These are phyloP conservation scores for Hirtodrosophila duncani DNA, from an alignment of 2,888 invertebrate species.

Conservation along the genomic window DNA sequence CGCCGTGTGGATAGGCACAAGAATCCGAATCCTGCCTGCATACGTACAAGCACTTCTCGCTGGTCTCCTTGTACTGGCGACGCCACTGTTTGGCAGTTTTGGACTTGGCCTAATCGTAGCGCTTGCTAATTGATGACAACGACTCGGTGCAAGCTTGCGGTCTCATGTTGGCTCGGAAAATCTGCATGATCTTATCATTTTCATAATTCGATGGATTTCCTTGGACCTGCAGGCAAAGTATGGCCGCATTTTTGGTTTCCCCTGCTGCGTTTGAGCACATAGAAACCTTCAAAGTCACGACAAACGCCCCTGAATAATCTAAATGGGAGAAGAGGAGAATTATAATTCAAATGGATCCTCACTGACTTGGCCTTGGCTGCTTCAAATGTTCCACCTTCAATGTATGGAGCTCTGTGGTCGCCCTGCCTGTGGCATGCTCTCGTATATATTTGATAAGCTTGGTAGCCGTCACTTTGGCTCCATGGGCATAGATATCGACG, in stretches of 20 bases:
- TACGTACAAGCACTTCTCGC: slow-evolving; percentile 92
- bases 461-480: slow-evolving; percentile 92
- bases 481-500: slow-evolving; percentile 92
- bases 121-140: slow-evolving; percentile 91
- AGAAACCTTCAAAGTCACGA: slow-evolving; percentile 90
- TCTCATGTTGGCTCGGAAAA: slow-evolving; percentile 95
- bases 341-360: slow-evolving; percentile 1
- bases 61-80: slow-evolving; percentile 90
- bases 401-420: slow-evolving; percentile 94
- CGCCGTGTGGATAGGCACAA: slow-evolving; percentile 88
- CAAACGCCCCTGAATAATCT: slow-evolving; percentile 32
- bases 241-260: slow-evolving; percentile 91
- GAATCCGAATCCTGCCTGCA: too few species aligned
- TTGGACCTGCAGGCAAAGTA: slow-evolving; percentile 80
- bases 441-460: slow-evolving; percentile 90
- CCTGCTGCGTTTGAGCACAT: slow-evolving; percentile 89
- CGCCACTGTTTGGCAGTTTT: slow-evolving; percentile 94
- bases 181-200: slow-evolving; percentile 82
- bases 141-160: slow-evolving; percentile 90
- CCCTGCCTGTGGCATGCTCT: slow-evolving; percentile 92
- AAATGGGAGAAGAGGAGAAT: not conserved
- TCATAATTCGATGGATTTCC: not conserved
- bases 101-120: slow-evolving; percentile 88
- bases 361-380: slow-evolving; percentile 88
- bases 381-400: slow-evolving; percentile 94